A percentile compares a stretch with the other conserved stretches of the same genome.
These are phyloP conservation scores for Asarcornis scutulata DNA, from an alignment of 2,113 vertebrate species.

Conservation along the genomic window DNA sequence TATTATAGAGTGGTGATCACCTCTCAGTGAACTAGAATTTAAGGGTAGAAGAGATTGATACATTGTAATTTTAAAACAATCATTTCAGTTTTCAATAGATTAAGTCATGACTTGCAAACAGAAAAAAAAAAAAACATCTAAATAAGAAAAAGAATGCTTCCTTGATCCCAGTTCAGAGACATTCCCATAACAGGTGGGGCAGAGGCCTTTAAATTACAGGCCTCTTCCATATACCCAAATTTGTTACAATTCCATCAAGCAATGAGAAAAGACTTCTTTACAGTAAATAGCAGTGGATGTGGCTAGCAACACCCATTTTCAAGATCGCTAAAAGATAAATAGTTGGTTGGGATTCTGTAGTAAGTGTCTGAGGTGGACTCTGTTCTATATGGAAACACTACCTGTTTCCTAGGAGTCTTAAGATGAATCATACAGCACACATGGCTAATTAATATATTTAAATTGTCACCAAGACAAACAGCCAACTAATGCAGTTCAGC, in stretches of 20 bases:
- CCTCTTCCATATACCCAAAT: neutral
- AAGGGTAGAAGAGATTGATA: neutral
- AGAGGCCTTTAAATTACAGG: constrained; percentile 40
- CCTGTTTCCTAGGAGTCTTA: neutral
- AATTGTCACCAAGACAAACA: neutral
- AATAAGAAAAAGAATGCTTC: constrained; percentile 61
- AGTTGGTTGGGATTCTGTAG: neutral
- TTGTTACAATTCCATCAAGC: neutral
- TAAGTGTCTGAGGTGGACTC: neutral
- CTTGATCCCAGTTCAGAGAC: constrained; percentile 70
- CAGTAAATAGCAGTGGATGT: neutral
- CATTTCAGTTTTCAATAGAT: neutral
- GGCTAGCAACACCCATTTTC: neutral
- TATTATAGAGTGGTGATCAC: neutral
- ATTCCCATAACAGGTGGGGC: constrained; percentile 68
- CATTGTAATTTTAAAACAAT: neutral
- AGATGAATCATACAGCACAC: neutral
- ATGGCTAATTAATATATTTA: accelerated
- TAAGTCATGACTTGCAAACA: constrained; percentile 50
- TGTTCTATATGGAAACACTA: neutral
- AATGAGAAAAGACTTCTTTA: neutral
- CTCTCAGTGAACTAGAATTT: neutral
- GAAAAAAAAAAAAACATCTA: constrained; percentile 20
- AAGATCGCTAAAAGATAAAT: accelerated
- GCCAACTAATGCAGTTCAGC: neutral